phyloP scores from a whole-genome alignment of 2,888 invertebrate genomes.

The Hipparchia semele region DNA sequence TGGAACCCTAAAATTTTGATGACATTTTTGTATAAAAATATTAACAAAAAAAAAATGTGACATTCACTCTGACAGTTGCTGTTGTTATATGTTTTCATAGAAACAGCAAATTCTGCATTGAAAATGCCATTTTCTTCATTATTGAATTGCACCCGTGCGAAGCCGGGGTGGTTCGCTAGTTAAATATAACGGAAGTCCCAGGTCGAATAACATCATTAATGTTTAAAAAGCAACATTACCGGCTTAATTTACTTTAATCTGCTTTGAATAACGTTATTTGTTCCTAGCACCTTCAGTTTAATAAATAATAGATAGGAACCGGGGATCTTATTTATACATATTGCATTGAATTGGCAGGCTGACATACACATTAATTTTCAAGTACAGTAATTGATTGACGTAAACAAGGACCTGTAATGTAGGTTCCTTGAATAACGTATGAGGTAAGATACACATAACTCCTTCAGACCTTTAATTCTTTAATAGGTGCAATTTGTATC shows the following conservation, averaged over 20 bases:
- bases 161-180: no score
- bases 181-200: neutral
- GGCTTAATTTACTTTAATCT: neutral
- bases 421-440: conserved; percentile 58
- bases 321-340: conserved; percentile 26
- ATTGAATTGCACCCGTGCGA: no score
- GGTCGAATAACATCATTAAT: neutral
- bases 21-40: no score
- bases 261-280: neutral
- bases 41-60: no score
- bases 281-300: neutral
- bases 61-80: no score
- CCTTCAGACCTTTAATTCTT: neutral
- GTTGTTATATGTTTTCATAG: no score
- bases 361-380: conserved; percentile 53
- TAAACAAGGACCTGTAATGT: conserved; percentile 62
- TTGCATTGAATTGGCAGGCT: conserved; percentile 35
- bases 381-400: conserved; percentile 56
- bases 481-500: neutral
- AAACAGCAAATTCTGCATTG: no score
- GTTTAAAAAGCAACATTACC: neutral
- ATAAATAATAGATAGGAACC: conserved; percentile 2
- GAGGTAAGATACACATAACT: conserved; percentile 41
- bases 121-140: no score
- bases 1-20: no score